Evolutionary conservation across 1,140 invertebrate species (phyloP).

Genomic region (Adoxophyes honmai): DNA sequence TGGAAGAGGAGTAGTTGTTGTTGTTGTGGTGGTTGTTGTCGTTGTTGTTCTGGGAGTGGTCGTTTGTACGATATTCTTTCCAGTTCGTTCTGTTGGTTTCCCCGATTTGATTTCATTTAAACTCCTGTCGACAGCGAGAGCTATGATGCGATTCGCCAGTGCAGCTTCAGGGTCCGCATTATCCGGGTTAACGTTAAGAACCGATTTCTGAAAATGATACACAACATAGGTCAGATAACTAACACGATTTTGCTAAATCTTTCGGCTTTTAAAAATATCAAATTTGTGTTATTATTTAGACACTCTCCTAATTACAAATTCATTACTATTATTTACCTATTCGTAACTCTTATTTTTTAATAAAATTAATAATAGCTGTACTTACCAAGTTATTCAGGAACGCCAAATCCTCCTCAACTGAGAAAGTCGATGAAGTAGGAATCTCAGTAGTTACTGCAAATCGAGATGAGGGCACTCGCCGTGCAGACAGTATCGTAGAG

Average conservation of each 20-base stretch:
- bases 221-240: conserved; percentile 9
- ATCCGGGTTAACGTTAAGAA: conserved; percentile 50
- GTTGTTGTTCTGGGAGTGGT: conserved; percentile 36
- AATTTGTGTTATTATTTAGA: too few species aligned
- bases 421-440: conserved; percentile 71
- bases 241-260: too few species aligned
- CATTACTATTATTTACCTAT: too few species aligned
- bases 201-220: conserved; percentile 56
- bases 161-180: conserved; percentile 62
- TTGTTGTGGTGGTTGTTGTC: conserved; percentile 38
- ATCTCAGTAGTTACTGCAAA: conserved; percentile 53
- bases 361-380: too few species aligned
- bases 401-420: conserved; percentile 73
- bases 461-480: conserved; percentile 27
- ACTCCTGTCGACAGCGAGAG: conserved; percentile 72
- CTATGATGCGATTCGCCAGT: conserved; percentile 73
- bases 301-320: too few species aligned
- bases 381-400: conserved; percentile 74
- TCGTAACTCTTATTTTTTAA: too few species aligned
- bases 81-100: conserved; percentile 31
- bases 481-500: conserved; percentile 28
- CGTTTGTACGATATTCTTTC: conserved; percentile 33
- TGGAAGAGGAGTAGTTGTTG: conserved; percentile 21
- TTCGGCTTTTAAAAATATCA: too few species aligned
- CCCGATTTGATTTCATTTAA: conserved; percentile 65